Evolutionary conservation across 2,797 vertebrate species (phyloP), one percentile per base, ranked within the genome.

Genomic region (Siniperca scherzeri): DNA sequence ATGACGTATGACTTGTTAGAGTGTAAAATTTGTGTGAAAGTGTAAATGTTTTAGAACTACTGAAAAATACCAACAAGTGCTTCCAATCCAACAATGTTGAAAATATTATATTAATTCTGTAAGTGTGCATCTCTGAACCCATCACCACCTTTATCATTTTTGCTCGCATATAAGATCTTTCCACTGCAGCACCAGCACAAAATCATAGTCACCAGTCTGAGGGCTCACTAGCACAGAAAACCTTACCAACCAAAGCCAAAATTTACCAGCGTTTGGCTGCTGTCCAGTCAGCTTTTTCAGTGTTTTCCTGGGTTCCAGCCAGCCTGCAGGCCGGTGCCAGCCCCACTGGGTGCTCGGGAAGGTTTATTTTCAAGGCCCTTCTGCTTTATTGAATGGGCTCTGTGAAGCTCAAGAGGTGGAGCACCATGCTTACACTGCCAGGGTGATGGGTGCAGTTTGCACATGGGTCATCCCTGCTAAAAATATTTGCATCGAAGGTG

Each of bases 401-500:
- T 52, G 74, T 73, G 86, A 50, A 84, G 86, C 89, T 83, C 38
- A 30, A 50, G 77, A 80, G 81, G 83, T 78, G 73, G 74, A 67
- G 80, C 68, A 0, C 55, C n/a, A 3, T 44, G 73, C 77, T 77
- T 64, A 82, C 78, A 55, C 81, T 66, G 84, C 72, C 73, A 36
- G 80, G 88, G 79, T 78, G 89, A 83, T 14, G 77, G 86, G 80
- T 62, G 83, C 79, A 78, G 84, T 72, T 80, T 82, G 89, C 76
- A 78, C 88, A 44, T 1, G 74, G 89, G 88, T 90, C 85, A 83
- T 30, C 68, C 9, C 14, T 21, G 84, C 88, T 87, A 88, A 86
- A 91, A 90, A 91, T 88, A 92, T 88, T 79, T 79, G 78, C 89
- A 86, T 82, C 33, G 1, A 77, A 81, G 82, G 78, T 82, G 83